Evolutionary conservation across 2,113 vertebrate species (phyloP).

Genomic region (Hippopotamus amphibius): DNA sequence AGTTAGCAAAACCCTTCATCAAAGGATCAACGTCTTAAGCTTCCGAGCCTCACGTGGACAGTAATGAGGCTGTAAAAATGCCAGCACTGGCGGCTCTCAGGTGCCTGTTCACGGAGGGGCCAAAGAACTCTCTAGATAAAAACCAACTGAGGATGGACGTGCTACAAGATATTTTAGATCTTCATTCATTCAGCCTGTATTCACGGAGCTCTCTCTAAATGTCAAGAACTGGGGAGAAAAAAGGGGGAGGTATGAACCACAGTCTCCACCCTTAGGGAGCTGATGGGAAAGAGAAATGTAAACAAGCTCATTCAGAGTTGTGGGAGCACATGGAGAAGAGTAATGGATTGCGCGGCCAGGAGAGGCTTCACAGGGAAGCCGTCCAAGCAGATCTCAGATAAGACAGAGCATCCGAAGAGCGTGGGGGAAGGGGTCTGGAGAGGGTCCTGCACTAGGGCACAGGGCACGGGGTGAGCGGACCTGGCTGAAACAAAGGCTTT

Average conservation of each 20-base stretch:
- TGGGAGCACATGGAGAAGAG: neutral
- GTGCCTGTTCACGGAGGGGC: neutral
- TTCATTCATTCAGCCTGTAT: neutral
- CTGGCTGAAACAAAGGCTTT: neutral
- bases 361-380: neutral
- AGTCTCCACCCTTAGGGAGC: neutral
- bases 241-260: neutral
- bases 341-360: neutral
- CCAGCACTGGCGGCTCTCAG: neutral
- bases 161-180: neutral
- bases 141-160: neutral
- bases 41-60: neutral
- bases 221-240: neutral
- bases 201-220: neutral
- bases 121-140: neutral
- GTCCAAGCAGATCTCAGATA: neutral
- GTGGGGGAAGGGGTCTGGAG: neutral
- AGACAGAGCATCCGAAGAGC: neutral
- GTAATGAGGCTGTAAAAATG: neutral
- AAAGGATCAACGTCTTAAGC: neutral
- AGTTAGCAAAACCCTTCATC: neutral
- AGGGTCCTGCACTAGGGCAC: neutral
- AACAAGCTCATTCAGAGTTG: neutral
- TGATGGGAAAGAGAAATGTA: neutral
- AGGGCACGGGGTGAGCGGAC: too few species aligned